Conservation (phyloP, 2,888 invertebrate genomes). For the Athalia rosae region DNA sequence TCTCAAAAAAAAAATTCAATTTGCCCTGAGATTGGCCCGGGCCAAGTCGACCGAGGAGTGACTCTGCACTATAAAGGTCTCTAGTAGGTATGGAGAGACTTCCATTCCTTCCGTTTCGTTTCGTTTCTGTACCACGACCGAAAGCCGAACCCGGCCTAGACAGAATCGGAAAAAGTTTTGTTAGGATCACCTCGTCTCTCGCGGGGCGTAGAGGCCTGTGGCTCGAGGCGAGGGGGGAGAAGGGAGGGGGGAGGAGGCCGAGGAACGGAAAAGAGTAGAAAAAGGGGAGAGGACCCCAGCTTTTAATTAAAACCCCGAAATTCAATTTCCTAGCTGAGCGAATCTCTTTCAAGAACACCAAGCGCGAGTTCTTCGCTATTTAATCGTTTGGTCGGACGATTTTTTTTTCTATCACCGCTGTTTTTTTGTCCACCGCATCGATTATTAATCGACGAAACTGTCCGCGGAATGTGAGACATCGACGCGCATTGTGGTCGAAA, state of each 20-base stretch:
- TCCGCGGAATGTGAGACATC: neutral
- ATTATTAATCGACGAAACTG: neutral
- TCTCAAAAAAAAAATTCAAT: constrained; percentile 69
- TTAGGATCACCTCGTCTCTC: constrained; percentile 30
- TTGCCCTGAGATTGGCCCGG: constrained; percentile 68
- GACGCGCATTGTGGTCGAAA: neutral
- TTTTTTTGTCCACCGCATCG: neutral
- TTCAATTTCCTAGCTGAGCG: constrained; percentile 42
- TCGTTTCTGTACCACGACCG: constrained; percentile 20
- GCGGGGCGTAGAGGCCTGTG: neutral
- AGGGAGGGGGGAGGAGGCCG: neutral
- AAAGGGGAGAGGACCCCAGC: neutral
- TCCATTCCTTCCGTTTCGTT: neutral
- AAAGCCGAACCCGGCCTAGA: constrained; percentile 11
- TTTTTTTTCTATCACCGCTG: neutral
- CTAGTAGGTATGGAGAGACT: constrained; percentile 16
- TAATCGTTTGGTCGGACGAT: neutral
- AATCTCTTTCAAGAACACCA: constrained; percentile 37
- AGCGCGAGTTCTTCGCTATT: neutral
- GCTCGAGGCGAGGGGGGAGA: neutral
- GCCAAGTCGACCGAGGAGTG: constrained; percentile 62
- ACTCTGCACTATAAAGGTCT: constrained; percentile 37
- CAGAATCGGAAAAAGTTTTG: constrained; percentile 41
- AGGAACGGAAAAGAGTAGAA: neutral
- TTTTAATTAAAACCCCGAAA: constrained; percentile 40